Percentiles rank a stretch among this genome's conserved stretches.
Conservation (phyloP, 2,797 vertebrate genomes). For the Carduelis carduelis region DNA sequence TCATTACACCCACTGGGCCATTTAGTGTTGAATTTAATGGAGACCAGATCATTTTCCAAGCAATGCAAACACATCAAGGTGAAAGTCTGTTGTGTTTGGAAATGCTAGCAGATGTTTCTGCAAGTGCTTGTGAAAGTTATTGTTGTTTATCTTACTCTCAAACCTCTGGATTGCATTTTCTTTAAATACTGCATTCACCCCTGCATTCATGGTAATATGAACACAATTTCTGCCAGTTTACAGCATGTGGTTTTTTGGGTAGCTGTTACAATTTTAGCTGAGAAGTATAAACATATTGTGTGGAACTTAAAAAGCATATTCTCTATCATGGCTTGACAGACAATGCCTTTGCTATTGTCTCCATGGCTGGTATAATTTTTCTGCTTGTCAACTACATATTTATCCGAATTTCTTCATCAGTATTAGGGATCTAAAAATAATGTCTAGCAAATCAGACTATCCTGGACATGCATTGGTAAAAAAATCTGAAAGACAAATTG, state of each 20-base stretch:
- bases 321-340: neutral
- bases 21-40: constrained; percentile 60
- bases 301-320: neutral
- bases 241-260: neutral
- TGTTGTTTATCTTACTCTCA: neutral
- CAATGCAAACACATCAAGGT: constrained; percentile 43
- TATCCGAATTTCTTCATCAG: neutral
- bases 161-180: neutral
- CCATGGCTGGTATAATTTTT: neutral
- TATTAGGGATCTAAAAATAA: neutral
- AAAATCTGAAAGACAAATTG: neutral
- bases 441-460: neutral
- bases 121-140: neutral
- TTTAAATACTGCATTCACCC: neutral
- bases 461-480: neutral
- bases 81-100: constrained; percentile 24
- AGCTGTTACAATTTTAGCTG: neutral
- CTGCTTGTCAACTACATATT: neutral
- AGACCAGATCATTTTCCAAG: constrained; percentile 51
- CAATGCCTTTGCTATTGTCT: neutral
- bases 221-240: neutral
- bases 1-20: constrained; percentile 56
- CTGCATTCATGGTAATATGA: neutral
- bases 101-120: constrained; percentile 15
- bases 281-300: neutral